Evolutionary conservation across 2,113 vertebrate species (phyloP).

Genomic region (Plectropomus leopardus): DNA sequence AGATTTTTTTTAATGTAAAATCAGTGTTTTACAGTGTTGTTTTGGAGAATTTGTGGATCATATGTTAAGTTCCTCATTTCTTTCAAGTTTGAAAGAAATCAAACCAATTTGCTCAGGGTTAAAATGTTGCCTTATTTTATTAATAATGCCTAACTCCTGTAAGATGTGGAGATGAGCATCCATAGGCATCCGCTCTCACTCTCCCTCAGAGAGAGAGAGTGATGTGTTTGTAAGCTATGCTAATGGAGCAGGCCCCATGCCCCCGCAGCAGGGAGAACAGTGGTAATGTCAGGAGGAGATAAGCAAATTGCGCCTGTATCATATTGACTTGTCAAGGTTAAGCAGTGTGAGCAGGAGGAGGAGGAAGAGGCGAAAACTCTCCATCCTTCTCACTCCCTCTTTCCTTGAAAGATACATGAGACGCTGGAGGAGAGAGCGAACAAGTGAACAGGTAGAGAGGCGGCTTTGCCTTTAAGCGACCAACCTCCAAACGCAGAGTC

Average conservation of each 20-base stretch:
- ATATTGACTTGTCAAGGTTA: slow-evolving; percentile 88
- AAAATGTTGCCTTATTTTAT: not conserved
- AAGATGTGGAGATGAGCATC: slow-evolving; percentile 22
- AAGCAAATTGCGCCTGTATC: slow-evolving; percentile 86
- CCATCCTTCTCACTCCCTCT: slow-evolving; percentile 57
- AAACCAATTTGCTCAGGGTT: too few species aligned
- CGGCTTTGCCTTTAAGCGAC: slow-evolving; percentile 38
- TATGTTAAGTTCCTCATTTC: too few species aligned
- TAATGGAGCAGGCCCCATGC: slow-evolving; percentile 79
- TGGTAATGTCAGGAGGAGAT: slow-evolving; percentile 85
- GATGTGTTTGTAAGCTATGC: slow-evolving; percentile 81
- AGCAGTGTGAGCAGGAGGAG: slow-evolving; percentile 77
- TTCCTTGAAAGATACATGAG: slow-evolving; percentile 63
- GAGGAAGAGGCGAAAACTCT: slow-evolving; percentile 64
- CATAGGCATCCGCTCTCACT: too few species aligned
- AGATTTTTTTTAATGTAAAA: too few species aligned
- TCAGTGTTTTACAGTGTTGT: too few species aligned
- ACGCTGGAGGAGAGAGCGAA: slow-evolving; percentile 29
- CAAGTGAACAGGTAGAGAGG: slow-evolving; percentile 41
- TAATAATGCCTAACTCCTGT: too few species aligned
- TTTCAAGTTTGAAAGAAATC: too few species aligned
- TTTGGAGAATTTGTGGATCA: too few species aligned
- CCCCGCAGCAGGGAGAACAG: slow-evolving; percentile 77
- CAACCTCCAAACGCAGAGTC: slow-evolving; percentile 42
- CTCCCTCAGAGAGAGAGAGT: slow-evolving; percentile 55